Base-by-base conservation (phyloP, 2,888 invertebrate species). In the Spodoptera picta region DNA sequence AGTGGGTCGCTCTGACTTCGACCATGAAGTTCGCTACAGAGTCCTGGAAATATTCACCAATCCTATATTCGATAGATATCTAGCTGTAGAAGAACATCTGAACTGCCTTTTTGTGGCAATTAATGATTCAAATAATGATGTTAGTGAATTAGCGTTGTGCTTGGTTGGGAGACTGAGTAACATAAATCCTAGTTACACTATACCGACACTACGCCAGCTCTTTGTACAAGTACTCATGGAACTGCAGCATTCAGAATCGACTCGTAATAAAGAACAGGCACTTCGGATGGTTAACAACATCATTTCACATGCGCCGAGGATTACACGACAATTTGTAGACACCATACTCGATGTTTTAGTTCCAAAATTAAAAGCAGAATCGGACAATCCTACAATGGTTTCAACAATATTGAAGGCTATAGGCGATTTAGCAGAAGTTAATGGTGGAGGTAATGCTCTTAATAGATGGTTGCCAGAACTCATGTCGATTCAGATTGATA, bases 101-200 rank as follows among this genome's bases (percentile, higher is more conserved):
- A 97, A 98, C 75, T 97, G 98, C 0, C 95, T 99, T 0, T 98
- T 99, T 89, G 97, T 99, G 27, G 98, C 98, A 0, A 95, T 99
- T 80, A 98, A 99, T 89, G 99, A 99, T 89, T 99, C 99, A 86
- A 97, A 98, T 70, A 98, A 98, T 86, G 99, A 99, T 88, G 98
- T 99, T 52, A 96, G 99, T 44, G 99, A 99, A 90, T 94, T 98
- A 48, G 98, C 99, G 0, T 96, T 99, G 55, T 98, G 98, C 75
- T 98, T 98, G 0, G 97, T 99, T 53, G 99, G 99, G 0, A 95
- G 99, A 70, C 92, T 99, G 64, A 98, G 99, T 81, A 96, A 97
- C 54, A 96, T 99, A 90, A 99, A 99, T 94, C 99, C 99, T 0
- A 99, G 99, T 1, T 99, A 99, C 86, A 98, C 99, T 2, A 98